Conservation (phyloP, 92 coral and sea anemone genomes). For the Anthopleura xanthogrammica region DNA sequence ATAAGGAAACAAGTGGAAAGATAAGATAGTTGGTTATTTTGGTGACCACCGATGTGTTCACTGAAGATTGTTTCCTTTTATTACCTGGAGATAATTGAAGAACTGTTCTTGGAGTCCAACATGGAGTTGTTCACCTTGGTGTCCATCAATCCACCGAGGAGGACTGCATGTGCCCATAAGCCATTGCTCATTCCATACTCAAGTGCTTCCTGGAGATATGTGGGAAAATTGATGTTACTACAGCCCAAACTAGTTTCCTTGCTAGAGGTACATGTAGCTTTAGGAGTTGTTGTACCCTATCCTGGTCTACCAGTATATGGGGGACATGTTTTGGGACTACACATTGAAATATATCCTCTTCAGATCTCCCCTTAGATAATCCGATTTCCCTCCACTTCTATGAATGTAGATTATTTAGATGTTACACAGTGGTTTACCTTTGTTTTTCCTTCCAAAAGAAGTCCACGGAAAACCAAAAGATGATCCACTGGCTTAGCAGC, state of each 20-base stretch:
- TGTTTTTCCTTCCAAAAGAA: slow-evolving; percentile 28
- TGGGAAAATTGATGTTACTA: not conserved
- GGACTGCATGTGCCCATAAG: slow-evolving; percentile 82
- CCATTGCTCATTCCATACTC: slow-evolving; percentile 52
- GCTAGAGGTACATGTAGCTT: no score
- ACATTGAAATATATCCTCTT: no score
- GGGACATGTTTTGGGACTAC: no score
- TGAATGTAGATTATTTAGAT: no score
- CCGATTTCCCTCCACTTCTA: no score
- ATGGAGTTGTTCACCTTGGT: slow-evolving; percentile 16
- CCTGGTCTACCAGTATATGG: no score
- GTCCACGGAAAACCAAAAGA: slow-evolving; percentile 28
- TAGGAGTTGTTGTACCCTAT: no score
- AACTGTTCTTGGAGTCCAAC: slow-evolving; percentile 35
- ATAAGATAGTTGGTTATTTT: no score
- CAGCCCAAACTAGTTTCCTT: no score
- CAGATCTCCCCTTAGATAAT: no score
- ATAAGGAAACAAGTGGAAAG: no score
- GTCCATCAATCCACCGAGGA: slow-evolving; percentile 52
- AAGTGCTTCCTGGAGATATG: slow-evolving; percentile 57
- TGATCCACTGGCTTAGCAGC: slow-evolving; percentile 15
- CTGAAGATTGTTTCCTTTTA: not conserved
- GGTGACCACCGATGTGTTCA: not conserved
- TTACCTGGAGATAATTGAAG: slow-evolving; percentile 25
- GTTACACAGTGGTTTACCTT: not conserved